Evolutionary conservation across 2,797 vertebrate genomes (phyloP), one percentile per base, ranked within the genome.

Genomic region (Catostomus latipinnis): DNA sequence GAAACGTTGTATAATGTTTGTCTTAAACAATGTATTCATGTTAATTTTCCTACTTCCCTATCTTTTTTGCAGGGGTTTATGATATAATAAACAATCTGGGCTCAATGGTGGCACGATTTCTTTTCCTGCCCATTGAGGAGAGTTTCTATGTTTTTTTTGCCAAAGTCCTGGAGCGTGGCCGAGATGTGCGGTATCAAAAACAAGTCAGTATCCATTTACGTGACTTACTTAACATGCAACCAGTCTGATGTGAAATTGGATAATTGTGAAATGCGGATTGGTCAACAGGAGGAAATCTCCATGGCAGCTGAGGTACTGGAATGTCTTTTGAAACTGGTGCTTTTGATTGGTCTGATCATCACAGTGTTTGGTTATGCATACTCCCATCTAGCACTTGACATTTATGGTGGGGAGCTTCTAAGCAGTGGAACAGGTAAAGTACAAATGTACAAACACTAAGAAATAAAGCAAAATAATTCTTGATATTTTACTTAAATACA

Each of bases 61-160:
- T 4, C 73, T 43, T 56, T 16, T 61, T 74, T 69, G n/a, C 71
- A 96, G 95, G 95, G 43, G 90, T 99, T 0, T 99, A 99, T 76
- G 98, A 99, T 70, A 94, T 96, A 1, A 94, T 99, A 87, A 99
- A 97, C 86, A 99, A 99, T 66, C 94, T 99, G 68, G 98, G 98
- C 76, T 99, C 98, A n/a, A 95, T 99, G 93, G 96, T 98, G 87
- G 97, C 98, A 1, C 96, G 98, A 46, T 97, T 99, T 91, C 83
- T 99, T 88, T 99, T 99, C 90, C 87, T 95, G 83, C 98, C 98
- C 56, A 93, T 99, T 58, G 98, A 99, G 86, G 98, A 99, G 79
- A 99, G 97, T 90, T 99, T 99, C 92, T 99, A 99, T 74, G 86
- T 99, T 74, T 99, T 98, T 88, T 99, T 99, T 81, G 96, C 95